Evolutionary conservation across 1,140 invertebrate species (phyloP).

Genomic region (Ceratina japonica): DNA sequence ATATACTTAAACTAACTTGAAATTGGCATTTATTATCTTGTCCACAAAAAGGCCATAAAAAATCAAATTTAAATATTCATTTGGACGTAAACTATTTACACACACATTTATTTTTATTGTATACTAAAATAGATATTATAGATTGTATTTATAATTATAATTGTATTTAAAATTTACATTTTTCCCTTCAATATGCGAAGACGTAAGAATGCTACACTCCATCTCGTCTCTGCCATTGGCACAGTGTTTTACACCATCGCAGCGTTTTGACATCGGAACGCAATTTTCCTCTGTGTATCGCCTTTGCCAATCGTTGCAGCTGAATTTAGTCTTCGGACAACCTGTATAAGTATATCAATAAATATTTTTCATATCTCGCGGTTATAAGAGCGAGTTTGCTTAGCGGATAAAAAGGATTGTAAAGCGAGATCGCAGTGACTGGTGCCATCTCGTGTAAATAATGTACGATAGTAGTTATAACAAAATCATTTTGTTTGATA

Average conservation of each 20-base stretch:
- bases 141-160: not conserved
- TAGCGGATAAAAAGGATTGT: conserved; percentile 30
- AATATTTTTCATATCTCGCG: not conserved
- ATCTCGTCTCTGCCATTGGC: conserved; percentile 86
- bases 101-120: too few species aligned
- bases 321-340: conserved; percentile 83
- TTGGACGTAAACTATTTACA: too few species aligned
- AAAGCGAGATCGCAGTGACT: conserved; percentile 15
- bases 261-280: conserved; percentile 82
- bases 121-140: too few species aligned
- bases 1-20: too few species aligned
- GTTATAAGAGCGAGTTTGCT: not conserved
- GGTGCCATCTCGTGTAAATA: conserved; percentile 40
- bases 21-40: too few species aligned
- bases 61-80: too few species aligned
- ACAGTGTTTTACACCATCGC: conserved; percentile 85
- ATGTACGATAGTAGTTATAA: not conserved
- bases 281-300: conserved; percentile 78
- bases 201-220: conserved; percentile 84
- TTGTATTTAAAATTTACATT: conserved; percentile 71
- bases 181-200: conserved; percentile 78
- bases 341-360: conserved; percentile 76
- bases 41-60: too few species aligned
- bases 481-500: too few species aligned
- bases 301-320: conserved; percentile 81